Conservation (phyloP, 1,140 invertebrate species). For the Scaptomyza graminum region DNA sequence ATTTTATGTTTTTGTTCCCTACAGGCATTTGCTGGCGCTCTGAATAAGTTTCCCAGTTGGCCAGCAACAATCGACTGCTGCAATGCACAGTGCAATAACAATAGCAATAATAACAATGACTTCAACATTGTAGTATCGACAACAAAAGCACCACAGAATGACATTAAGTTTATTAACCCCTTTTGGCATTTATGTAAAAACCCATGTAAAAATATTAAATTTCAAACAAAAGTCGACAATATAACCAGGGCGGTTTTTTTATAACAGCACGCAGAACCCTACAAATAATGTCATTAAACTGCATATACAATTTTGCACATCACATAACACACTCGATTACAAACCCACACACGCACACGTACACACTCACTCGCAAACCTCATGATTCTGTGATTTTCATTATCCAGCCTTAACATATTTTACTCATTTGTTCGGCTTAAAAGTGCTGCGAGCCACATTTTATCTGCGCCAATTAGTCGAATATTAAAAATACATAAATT, state of each 20-base stretch:
- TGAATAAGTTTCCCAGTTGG: background rate
- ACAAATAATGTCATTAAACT: constrained; percentile 34
- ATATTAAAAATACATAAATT: constrained; percentile 80
- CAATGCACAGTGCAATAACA: constrained; percentile 13
- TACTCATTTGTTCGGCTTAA: constrained; percentile 59
- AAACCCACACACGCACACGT: constrained; percentile 1
- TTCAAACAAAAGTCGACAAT: constrained; percentile 51
- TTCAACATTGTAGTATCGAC: constrained; percentile 29
- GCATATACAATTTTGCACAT: constrained; percentile 23
- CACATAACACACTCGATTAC: no score
- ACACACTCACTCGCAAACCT: background rate
- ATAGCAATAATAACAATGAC: constrained; percentile 13
- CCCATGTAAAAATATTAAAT: constrained; percentile 53
- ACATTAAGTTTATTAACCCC: constrained; percentile 77
- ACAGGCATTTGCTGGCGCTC: constrained; percentile 11
- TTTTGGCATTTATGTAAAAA: constrained; percentile 60
- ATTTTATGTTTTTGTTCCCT: background rate
- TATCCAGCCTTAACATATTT: constrained; percentile 71
- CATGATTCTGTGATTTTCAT: constrained; percentile 60
- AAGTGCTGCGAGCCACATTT: constrained; percentile 45
- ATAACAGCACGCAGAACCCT: background rate
- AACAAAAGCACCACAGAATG: constrained; percentile 53
- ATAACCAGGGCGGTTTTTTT: background rate
- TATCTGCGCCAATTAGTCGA: constrained; percentile 77
- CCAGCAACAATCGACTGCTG: constrained; percentile 11